These are phyloP conservation scores for Varanus salvator DNA, from an alignment of 2,113 vertebrate genomes.

Conservation along the genomic window DNA sequence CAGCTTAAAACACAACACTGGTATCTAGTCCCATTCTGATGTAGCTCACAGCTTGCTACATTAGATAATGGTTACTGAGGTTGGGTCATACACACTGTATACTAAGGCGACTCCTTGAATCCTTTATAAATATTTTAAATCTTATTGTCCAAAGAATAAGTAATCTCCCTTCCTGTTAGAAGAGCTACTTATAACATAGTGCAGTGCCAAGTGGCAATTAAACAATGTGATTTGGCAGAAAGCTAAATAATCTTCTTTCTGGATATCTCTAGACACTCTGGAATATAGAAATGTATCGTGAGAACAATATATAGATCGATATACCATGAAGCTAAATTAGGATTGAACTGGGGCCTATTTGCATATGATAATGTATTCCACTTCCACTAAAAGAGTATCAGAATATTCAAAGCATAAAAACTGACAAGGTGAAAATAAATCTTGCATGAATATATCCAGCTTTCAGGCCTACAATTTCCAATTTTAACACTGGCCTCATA, in stretches of 20 bases:
- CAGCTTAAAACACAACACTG: background rate
- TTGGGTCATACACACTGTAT: background rate
- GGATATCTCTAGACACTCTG: background rate
- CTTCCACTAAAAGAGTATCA: slow-evolving; percentile 9
- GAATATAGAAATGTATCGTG: background rate
- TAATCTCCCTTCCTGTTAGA: background rate
- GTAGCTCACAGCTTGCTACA: background rate
- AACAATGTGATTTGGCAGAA: background rate
- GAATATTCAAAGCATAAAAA: background rate
- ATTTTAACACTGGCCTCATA: background rate
- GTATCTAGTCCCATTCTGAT: background rate
- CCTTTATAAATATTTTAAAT: background rate
- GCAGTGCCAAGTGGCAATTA: background rate
- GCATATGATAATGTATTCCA: slow-evolving; percentile 14
- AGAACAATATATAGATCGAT: background rate
- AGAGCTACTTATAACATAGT: background rate
- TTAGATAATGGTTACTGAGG: background rate
- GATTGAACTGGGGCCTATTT: accelerated
- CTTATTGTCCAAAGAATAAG: background rate
- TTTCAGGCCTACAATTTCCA: background rate
- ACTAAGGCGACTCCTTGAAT: too few relatives aligned
- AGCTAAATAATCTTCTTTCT: slow-evolving; percentile 5
- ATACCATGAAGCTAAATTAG: background rate
- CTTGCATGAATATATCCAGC: background rate
- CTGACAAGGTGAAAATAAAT: background rate